Evolutionary conservation across 2,797 vertebrate genomes (phyloP), one percentile per base, ranked within the genome.

Genomic region (Xenops minutus): DNA sequence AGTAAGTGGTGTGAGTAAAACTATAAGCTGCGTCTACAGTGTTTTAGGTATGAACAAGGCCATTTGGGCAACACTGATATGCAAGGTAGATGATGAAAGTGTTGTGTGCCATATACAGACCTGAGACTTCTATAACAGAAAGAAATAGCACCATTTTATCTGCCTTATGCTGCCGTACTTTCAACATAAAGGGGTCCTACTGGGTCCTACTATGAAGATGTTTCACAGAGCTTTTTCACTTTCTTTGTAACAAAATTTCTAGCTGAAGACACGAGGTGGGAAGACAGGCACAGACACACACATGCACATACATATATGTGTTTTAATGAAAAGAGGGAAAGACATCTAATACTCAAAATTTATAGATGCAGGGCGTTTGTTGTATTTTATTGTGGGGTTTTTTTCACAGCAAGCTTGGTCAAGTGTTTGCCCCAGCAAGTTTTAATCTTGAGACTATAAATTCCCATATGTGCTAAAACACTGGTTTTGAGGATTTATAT

Each of bases 91-190:
- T 78, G 75, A 87, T 27, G 63, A 51, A 87, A 84, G 30, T 85
- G 80, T 52, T 75, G 59, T 71, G 87, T 52, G 71, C 66, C 46
- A 43, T 9, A 55, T 13, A 86, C 32, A 88, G 39, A 74, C 49
- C 61, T 72, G 79, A 68, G 76, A 68, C 14, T 94, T 96, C 55
- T 58, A 44, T 34, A 92, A 80, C 2, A 90, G 56, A 93, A 93
- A 67, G 71, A 91, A 96, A 85, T 48, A 80, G 85, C 43, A 81
- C 51, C 39, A 93, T 96, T 87, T 95, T 83, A 78, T 90, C 94
- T 92, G 89, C 74, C 41, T 85, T 88, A 46, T 48, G 59, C 69
- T 95, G 77, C 36, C 8, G 2, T 76, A 71, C 67, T 91, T 95
- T 58, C 39, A 74, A 88, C 68, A n/a, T 86, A 74, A 81, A 49